Evolutionary conservation across 2,888 invertebrate genomes (phyloP), one percentile per base, ranked within the genome.

Genomic region (Cheilosia vulpina): DNA sequence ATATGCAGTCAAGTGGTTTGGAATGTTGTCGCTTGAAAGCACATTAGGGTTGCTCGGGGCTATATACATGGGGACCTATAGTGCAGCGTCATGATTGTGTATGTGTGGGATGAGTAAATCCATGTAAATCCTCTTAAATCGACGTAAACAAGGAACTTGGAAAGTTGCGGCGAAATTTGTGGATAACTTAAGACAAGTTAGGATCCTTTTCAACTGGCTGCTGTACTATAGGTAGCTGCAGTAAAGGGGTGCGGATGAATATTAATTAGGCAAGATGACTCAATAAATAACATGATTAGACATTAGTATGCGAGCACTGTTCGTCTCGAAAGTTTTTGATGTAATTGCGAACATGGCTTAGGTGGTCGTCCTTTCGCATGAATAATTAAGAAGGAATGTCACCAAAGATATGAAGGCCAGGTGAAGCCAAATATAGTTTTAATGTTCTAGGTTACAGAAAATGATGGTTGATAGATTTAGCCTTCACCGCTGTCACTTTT

Each of bases 121-220:
- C 58, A 50, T 66, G 31, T 34, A 47, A 76, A 66, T 76, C 66
- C 41, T 31, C 58, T 76, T 76, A 60, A 76, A 60, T 76, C 34
- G 68, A 62, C 58, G 50, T 21, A 58, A 76, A 76, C 58, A n/a
- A 4, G 24, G 13, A 65, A 65, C 15, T 45, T 45, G 17, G 17
- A 11, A 15, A 38, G 50, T 24, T 34, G 38, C 11, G 38, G 38
- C 13, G 38, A 38, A 11, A 38, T 71, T 75, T 58, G 19, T 24
- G 31, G 21, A 34, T 47, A 73, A 63, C 45, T 73, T 17, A 15
- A 19, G 19, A 38, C 52, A 77, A 68, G 34, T 68, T 60, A 15
- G 57, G 19, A 66, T 62, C 60, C 34, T 53, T 9, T 50, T 9
- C 13, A 38, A 52, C 13, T 4, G 50, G 60, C 2, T 17, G n/a